phyloP scores from a whole-genome alignment of 2,888 invertebrate genomes.

The Cartodere bifasciata region DNA sequence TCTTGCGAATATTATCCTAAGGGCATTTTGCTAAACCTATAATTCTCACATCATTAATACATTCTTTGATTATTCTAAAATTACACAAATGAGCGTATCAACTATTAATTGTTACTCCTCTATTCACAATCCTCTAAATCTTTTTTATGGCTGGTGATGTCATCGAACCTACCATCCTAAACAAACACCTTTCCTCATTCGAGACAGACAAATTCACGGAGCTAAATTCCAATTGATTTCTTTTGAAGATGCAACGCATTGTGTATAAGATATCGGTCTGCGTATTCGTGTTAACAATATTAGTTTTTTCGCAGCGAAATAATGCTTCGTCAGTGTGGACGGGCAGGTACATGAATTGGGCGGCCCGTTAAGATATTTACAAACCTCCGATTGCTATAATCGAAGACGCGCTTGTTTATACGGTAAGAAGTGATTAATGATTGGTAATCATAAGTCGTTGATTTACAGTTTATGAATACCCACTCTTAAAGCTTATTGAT shows the following conservation, averaged over 20 bases:
- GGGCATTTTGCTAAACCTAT: no score
- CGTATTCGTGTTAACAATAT: slow-evolving; percentile 20
- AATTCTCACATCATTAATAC: no score
- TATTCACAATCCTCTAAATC: no score
- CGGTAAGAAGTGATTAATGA: slow-evolving; percentile 20
- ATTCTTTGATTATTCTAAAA: no score
- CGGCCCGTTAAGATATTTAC: slow-evolving; percentile 27
- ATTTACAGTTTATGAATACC: slow-evolving; percentile 11
- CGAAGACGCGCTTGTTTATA: slow-evolving; percentile 20
- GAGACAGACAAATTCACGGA: no score
- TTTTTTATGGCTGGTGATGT: no score
- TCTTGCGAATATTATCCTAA: no score
- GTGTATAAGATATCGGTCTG: slow-evolving; percentile 13
- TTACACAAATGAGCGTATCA: no score
- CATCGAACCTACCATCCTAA: no score
- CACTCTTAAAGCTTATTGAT: slow-evolving; percentile 2
- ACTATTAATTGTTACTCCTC: no score
- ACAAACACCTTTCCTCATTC: no score
- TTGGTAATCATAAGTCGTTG: slow-evolving; percentile 13
- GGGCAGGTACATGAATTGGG: slow-evolving; percentile 26
- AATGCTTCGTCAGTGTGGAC: slow-evolving; percentile 21
- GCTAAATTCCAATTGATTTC: slow-evolving; percentile 10
- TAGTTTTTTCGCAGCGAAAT: slow-evolving; percentile 21
- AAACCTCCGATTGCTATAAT: slow-evolving; percentile 21
- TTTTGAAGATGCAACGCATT: slow-evolving; percentile 10